Evolutionary conservation across 2,888 invertebrate species (phyloP).

Genomic region (Dicyrtomina minuta): DNA sequence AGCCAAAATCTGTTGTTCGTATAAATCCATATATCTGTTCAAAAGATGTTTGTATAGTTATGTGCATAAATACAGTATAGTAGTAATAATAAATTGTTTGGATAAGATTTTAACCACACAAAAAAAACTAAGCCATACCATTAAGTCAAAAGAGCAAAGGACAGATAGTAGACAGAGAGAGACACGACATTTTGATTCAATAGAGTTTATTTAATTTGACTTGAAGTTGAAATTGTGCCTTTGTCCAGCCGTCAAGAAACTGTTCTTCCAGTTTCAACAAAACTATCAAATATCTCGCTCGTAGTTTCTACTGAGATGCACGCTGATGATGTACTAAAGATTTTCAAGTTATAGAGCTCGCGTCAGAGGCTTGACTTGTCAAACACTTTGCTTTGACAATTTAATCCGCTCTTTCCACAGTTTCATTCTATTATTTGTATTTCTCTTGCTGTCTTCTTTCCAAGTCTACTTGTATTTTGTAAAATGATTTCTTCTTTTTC

Average conservation of each 20-base stretch:
- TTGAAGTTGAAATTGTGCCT: conserved; percentile 20
- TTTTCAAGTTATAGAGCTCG: too few species aligned
- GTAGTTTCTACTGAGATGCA: not conserved
- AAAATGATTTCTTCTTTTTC: too few species aligned
- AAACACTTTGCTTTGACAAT: conserved; percentile 19
- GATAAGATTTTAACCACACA: too few species aligned
- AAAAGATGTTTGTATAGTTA: too few species aligned
- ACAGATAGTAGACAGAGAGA: not conserved
- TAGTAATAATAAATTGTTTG: too few species aligned
- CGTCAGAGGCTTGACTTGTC: conserved; percentile 23
- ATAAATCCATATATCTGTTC: too few species aligned
- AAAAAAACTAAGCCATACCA: too few species aligned
- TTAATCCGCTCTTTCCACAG: conserved; percentile 13
- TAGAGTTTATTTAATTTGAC: conserved; percentile 9
- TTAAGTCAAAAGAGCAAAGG: too few species aligned
- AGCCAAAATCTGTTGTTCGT: too few species aligned
- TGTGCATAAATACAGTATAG: too few species aligned
- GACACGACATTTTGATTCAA: not conserved
- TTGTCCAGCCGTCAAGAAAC: conserved; percentile 25
- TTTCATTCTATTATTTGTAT: not conserved
- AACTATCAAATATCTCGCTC: too few species aligned
- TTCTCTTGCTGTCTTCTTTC: not conserved
- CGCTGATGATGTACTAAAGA: too few species aligned
- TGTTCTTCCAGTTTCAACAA: conserved; percentile 2
- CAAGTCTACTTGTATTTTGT: not conserved